phyloP scores from a whole-genome alignment of 2,888 invertebrate species.

The Oligia latruncula region DNA sequence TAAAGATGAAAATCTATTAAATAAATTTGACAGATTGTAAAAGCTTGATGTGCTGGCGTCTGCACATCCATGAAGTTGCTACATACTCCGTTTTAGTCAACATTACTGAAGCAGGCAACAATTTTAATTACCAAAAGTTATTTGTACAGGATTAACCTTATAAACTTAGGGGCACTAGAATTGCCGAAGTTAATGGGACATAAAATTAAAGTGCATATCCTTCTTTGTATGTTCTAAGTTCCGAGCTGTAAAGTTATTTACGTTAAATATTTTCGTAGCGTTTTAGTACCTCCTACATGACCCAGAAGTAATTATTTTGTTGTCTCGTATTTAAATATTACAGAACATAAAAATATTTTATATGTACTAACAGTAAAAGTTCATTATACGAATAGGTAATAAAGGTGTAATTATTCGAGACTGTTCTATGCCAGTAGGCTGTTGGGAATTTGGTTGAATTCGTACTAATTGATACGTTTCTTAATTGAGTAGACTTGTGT shows the following conservation, averaged over 20 bases:
- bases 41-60: too few relatives aligned
- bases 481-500: constrained; percentile 38
- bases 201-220: constrained; percentile 34
- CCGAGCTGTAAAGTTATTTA: constrained; percentile 1
- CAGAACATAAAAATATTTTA: constrained; percentile 15
- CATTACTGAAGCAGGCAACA: constrained; percentile 16
- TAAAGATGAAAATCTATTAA: too few relatives aligned
- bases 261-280: constrained; percentile 21
- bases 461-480: constrained; percentile 42
- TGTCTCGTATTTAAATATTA: constrained; percentile 23
- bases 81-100: constrained; percentile 2
- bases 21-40: too few relatives aligned
- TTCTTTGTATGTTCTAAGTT: constrained; percentile 24
- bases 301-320: constrained; percentile 12
- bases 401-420: constrained; percentile 29
- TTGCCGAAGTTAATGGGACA: constrained; percentile 15
- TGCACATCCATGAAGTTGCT: constrained; percentile 1
- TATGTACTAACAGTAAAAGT: constrained; percentile 2
- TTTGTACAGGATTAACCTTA: constrained; percentile 36
- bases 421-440: constrained; percentile 25
- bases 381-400: constrained; percentile 17
- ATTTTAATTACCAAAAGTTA: constrained; percentile 43
- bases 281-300: constrained; percentile 14
- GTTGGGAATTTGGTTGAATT: constrained; percentile 38
- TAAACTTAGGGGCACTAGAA: constrained; percentile 22